Conservation (phyloP, 2,888 invertebrate genomes). For the Drosophila falleni region DNA sequence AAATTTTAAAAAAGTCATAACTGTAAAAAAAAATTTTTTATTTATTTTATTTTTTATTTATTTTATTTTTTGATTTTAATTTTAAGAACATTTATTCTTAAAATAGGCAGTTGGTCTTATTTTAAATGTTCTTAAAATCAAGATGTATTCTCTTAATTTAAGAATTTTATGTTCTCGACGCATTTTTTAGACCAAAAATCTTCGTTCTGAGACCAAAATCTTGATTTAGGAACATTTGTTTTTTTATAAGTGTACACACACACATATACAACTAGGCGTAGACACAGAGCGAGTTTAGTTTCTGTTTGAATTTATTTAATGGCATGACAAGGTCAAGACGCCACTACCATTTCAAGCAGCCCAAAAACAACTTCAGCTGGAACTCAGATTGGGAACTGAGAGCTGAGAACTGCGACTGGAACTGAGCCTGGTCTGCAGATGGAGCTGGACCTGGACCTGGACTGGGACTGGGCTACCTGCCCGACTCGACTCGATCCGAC, state of each 20-base stretch:
- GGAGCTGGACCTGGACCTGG: neutral
- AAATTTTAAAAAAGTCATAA: too few species aligned
- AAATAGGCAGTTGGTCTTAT: too few species aligned
- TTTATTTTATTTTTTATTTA: too few species aligned
- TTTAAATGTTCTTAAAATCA: too few species aligned
- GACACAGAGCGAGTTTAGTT: slow-evolving; percentile 60
- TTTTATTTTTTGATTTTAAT: too few species aligned
- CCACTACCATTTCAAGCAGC: slow-evolving; percentile 61
- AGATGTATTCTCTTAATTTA: too few species aligned
- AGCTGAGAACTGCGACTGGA: neutral
- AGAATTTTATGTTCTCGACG: too few species aligned
- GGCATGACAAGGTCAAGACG: slow-evolving; percentile 82
- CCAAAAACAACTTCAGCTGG: slow-evolving; percentile 17
- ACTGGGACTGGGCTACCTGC: slow-evolving; percentile 53
- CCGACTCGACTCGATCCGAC: slow-evolving; percentile 23
- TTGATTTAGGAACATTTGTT: too few species aligned
- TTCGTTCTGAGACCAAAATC: too few species aligned
- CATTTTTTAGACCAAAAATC: too few species aligned
- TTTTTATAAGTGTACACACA: neutral
- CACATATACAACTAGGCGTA: neutral
- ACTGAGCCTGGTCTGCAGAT: neutral
- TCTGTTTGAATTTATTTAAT: slow-evolving; percentile 80
- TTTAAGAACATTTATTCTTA: too few species aligned
- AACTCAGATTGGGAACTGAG: neutral
- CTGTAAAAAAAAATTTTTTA: too few species aligned